Conservation (phyloP, 2,888 invertebrate genomes). For the Campoplex nolae region DNA sequence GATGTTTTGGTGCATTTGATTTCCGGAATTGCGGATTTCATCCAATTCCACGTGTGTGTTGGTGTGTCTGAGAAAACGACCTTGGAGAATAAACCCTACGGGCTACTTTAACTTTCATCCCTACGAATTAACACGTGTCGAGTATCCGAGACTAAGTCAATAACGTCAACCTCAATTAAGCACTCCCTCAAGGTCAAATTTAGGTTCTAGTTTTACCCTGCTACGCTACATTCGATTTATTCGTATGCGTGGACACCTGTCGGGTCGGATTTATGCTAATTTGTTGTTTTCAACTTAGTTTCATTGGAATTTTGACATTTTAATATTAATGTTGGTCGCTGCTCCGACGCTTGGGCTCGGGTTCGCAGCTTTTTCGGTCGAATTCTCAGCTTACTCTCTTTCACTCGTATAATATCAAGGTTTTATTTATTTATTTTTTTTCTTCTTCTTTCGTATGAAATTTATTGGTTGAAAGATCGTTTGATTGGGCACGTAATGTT, state of each 20-base stretch:
- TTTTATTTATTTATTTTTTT: no score
- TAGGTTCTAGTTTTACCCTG: neutral
- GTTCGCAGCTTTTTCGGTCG: neutral
- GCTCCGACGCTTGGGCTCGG: no score
- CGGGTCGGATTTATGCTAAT: neutral
- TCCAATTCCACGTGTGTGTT: neutral
- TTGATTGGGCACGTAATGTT: neutral
- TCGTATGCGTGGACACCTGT: neutral
- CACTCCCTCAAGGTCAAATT: neutral
- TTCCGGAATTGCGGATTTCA: constrained; percentile 6
- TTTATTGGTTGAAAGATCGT: neutral
- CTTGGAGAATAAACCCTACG: neutral
- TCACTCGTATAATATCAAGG: neutral
- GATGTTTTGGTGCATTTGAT: constrained; percentile 1
- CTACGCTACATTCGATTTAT: neutral
- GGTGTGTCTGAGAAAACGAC: neutral
- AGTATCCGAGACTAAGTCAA: neutral
- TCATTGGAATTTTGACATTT: neutral
- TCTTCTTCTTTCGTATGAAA: neutral
- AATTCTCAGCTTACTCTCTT: neutral
- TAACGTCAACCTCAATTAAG: neutral
- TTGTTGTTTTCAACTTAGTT: neutral
- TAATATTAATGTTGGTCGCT: neutral
- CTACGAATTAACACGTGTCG: neutral
- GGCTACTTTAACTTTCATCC: neutral